Conservation (phyloP, 2,888 invertebrate species). For the Dasysyrphus tricinctus region DNA sequence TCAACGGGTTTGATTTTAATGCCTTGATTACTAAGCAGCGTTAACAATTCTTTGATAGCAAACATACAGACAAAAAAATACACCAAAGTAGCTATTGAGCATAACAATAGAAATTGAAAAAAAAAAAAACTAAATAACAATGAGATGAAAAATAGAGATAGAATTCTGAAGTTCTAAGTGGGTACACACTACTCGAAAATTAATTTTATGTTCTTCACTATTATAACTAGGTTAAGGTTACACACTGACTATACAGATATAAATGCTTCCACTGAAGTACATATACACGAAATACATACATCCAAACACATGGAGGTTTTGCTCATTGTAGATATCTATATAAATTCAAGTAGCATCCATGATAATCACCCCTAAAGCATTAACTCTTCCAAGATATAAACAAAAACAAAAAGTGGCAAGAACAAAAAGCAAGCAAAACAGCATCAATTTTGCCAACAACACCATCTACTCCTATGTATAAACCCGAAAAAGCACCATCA, state of each 20-base stretch:
- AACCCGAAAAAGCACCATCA: constrained; percentile 9
- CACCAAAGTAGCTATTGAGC: constrained; percentile 11
- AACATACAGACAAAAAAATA: not conserved
- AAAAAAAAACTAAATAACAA: constrained; percentile 3
- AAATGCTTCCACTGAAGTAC: not conserved
- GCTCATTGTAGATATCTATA: not conserved
- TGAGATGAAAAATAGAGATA: not conserved
- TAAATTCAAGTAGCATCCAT: constrained; percentile 20
- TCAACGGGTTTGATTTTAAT: constrained; percentile 9
- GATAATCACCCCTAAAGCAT: constrained; percentile 39
- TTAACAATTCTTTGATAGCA: not conserved
- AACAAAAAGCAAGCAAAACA: constrained; percentile 20
- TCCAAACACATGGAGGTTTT: not conserved
- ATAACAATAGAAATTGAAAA: constrained; percentile 21
- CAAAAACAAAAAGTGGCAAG: constrained; percentile 29
- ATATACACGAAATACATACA: not conserved
- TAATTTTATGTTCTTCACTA: constrained; percentile 25
- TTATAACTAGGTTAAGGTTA: constrained; percentile 28
- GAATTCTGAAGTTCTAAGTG: constrained; percentile 21
- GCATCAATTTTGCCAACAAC: constrained; percentile 23
- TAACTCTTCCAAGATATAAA: constrained; percentile 41
- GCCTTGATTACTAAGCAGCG: constrained; percentile 18
- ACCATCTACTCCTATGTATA: constrained; percentile 14
- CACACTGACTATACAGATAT: not conserved
- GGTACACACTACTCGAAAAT: constrained; percentile 31